These are phyloP conservation scores for Panopea generosa DNA, from an alignment of 2,888 invertebrate genomes.

Conservation along the genomic window DNA sequence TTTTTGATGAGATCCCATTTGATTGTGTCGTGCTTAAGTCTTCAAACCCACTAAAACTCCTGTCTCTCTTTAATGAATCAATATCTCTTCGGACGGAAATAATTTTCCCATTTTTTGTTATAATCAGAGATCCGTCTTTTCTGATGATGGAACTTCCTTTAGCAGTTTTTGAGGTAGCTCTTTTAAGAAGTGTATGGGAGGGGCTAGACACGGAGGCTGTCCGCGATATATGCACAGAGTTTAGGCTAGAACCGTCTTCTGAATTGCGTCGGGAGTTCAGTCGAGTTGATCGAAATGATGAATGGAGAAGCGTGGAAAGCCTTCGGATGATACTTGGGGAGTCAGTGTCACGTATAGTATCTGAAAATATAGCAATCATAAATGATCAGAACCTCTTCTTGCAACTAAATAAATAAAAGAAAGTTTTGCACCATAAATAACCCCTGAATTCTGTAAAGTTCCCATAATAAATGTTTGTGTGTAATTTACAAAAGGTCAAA, in stretches of 20 bases:
- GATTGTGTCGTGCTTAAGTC: conserved; percentile 19
- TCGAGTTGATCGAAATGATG: conserved; percentile 50
- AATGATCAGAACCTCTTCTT: too few relatives aligned
- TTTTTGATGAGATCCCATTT: conserved; percentile 49
- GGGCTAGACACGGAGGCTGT: conserved; percentile 39
- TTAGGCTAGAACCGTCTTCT: conserved; percentile 43
- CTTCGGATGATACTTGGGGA: conserved; percentile 59
- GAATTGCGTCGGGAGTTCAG: conserved; percentile 42
- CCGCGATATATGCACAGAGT: conserved; percentile 23
- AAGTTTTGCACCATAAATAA: too few relatives aligned
- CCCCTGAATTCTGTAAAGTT: too few relatives aligned
- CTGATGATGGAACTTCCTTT: conserved; percentile 76
- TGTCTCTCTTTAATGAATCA: conserved; percentile 39
- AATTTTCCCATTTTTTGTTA: conserved; percentile 80
- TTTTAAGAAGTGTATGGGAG: conserved; percentile 60
- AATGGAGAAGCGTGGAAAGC: conserved; percentile 50
- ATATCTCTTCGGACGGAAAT: conserved; percentile 72
- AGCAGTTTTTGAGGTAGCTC: conserved; percentile 68
- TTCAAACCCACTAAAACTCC: conserved; percentile 53
- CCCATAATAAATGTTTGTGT: too few relatives aligned
- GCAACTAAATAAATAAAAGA: too few relatives aligned
- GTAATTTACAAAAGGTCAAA: too few relatives aligned
- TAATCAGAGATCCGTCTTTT: conserved; percentile 75
- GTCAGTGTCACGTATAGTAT: conserved; percentile 52
- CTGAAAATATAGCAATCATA: conserved; percentile 34